Conservation (phyloP, 1,140 invertebrate genomes). For the Dendroctonus ponderosae region DNA sequence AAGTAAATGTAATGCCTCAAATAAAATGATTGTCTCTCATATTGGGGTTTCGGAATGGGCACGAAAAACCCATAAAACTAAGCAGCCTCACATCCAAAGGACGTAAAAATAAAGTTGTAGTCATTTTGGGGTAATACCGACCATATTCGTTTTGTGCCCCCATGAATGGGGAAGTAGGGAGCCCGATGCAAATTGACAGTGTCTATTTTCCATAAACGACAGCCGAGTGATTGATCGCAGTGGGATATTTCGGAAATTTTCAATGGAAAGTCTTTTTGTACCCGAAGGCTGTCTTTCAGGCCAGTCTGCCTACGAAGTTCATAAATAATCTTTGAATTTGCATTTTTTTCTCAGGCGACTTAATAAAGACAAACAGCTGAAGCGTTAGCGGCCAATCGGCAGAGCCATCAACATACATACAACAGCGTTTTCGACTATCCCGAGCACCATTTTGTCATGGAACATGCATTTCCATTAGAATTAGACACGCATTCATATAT, state of each 20-base stretch:
- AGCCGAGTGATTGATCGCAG: slow-evolving; percentile 18
- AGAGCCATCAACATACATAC: too few species aligned
- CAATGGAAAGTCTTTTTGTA: too few species aligned
- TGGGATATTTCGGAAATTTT: too few species aligned
- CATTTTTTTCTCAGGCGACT: too few species aligned
- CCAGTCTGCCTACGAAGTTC: too few species aligned
- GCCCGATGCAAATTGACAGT: slow-evolving; percentile 20
- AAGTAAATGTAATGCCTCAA: slow-evolving; percentile 10
- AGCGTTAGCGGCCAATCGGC: too few species aligned
- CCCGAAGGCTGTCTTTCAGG: too few species aligned
- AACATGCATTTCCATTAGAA: neutral
- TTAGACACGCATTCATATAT: slow-evolving; percentile 11
- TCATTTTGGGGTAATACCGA: slow-evolving; percentile 30
- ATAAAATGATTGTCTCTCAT: slow-evolving; percentile 14
- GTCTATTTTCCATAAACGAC: slow-evolving; percentile 31
- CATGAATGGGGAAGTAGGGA: slow-evolving; percentile 25
- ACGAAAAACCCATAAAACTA: slow-evolving; percentile 30
- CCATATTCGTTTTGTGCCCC: slow-evolving; percentile 28
- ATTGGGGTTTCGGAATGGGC: slow-evolving; percentile 15
- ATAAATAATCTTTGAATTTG: too few species aligned
- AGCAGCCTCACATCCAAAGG: slow-evolving; percentile 22
- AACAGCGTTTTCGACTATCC: neutral
- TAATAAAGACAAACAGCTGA: too few species aligned
- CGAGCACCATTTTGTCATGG: slow-evolving; percentile 1
- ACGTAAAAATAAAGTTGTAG: slow-evolving; percentile 33